Conservation (phyloP, 2,888 invertebrate species). For the Axea sp. region DNA sequence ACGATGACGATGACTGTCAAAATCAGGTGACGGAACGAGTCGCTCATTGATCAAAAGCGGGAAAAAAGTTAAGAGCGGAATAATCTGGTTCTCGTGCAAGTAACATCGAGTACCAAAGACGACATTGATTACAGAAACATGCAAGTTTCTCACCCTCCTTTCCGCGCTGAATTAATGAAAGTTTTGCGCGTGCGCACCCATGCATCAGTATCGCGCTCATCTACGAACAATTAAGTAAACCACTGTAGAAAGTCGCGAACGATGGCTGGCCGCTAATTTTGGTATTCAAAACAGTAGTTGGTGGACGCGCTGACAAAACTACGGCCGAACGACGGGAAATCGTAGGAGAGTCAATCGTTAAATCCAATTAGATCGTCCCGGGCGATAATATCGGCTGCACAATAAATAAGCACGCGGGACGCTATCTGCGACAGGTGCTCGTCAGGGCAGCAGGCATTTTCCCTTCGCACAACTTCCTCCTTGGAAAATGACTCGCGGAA, state of each 20-base stretch:
- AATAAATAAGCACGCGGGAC: slow-evolving; percentile 32
- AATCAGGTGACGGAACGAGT: slow-evolving; percentile 11
- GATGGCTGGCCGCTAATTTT: slow-evolving; percentile 39
- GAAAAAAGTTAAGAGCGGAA: slow-evolving; percentile 1
- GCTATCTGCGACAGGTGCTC: slow-evolving; percentile 31
- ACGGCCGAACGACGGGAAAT: slow-evolving; percentile 12
- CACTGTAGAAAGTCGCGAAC: slow-evolving; percentile 31
- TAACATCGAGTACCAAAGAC: slow-evolving; percentile 1
- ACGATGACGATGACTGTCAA: background rate
- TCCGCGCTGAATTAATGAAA: slow-evolving; percentile 39
- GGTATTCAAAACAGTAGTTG: slow-evolving; percentile 26
- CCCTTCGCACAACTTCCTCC: slow-evolving; percentile 1
- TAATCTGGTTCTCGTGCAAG: slow-evolving; percentile 9
- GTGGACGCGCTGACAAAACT: slow-evolving; percentile 33
- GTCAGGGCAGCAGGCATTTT: slow-evolving; percentile 11
- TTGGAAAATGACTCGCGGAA: slow-evolving; percentile 12
- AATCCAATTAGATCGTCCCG: slow-evolving; percentile 47
- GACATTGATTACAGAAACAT: slow-evolving; percentile 36
- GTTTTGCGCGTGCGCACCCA: slow-evolving; percentile 10
- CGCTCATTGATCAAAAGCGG: slow-evolving; percentile 3
- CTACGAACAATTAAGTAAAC: slow-evolving; percentile 28
- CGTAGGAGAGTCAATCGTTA: slow-evolving; percentile 20
- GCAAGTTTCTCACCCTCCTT: slow-evolving; percentile 49
- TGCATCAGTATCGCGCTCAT: slow-evolving; percentile 19
- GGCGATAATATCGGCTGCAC: slow-evolving; percentile 25